Evolutionary conservation across 2,113 vertebrate genomes (phyloP).

Genomic region (Cavia aperea): DNA sequence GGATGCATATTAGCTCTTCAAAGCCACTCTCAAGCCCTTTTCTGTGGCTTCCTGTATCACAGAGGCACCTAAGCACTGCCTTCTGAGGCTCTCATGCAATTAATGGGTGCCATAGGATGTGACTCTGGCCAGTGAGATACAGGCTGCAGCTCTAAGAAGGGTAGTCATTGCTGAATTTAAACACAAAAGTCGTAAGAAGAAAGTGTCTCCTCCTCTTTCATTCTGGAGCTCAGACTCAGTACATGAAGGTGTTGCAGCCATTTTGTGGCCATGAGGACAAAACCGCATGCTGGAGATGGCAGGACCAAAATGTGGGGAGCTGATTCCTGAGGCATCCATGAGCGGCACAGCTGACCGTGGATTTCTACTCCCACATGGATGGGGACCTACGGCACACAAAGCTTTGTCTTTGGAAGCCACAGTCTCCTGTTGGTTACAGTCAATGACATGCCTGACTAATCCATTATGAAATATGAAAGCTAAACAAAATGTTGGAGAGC

Average conservation of each 20-base stretch:
- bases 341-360: not conserved
- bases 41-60: not conserved
- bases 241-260: not conserved
- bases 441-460: not conserved
- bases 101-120: not conserved
- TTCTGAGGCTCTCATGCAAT: not conserved
- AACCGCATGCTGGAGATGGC: not conserved
- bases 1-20: not conserved
- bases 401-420: not conserved
- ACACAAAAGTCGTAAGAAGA: not conserved
- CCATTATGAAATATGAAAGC: not conserved
- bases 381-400: not conserved
- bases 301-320: not conserved
- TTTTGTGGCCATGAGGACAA: not conserved
- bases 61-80: not conserved
- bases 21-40: not conserved
- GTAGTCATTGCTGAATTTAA: too few species aligned
- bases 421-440: not conserved
- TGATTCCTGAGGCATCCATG: not conserved
- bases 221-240: not conserved
- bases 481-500: not conserved
- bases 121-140: not conserved
- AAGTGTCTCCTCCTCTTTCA: not conserved
- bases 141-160: not conserved
- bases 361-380: not conserved